Base-by-base conservation (phyloP, 2,888 invertebrate genomes). In the Cryptophagus acutangulus region DNA sequence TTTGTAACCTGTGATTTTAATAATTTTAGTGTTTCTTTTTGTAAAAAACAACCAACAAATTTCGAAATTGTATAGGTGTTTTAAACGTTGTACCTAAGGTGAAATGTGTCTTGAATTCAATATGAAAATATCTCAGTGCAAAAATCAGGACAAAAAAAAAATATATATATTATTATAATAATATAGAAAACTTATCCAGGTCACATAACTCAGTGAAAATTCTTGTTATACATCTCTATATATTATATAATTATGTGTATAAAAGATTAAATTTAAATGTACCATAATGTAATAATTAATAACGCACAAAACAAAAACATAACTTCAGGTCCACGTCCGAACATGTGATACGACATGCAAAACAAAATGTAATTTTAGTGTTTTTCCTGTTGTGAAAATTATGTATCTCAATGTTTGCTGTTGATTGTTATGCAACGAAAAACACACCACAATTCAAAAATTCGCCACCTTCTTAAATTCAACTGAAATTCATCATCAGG, bases 1-100 rank as follows among this genome's bases (percentile, higher is more conserved):
- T 66, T 66, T 66, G 67, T 67, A 65, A 66, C 66, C 59, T 56
- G 64, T 60, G 64, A 54, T 57, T 48, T 59, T 56, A 55, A 31
- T 54, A 51, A 52, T 49, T 44, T 42, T 29, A 58, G 41, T 49
- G 5, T 4, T 31, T 15, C 15, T 15, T 16, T 8, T 15, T 31
- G 31, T 13, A 13, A 31, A 10, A 10, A 15, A 15, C 16, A 52
- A 54, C 54, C 46, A 54, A 58, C 35, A 55, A 52, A 47, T 59
- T 58, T 56, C 54, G 47, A 57, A 63, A 62, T 58, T 60, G 51
- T 58, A 56, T 56, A 48, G 54, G 48, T 55, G 52, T 55, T 50
- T 52, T 52, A 48, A 58, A 59, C 60, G 48, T 60, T 61, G 63
- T 65, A 64, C 65, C 64, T 64, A 63, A 62, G 52, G 57, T 58